Evolutionary conservation across 2,113 vertebrate species (phyloP).

Genomic region (Lophotis ruficrista): DNA sequence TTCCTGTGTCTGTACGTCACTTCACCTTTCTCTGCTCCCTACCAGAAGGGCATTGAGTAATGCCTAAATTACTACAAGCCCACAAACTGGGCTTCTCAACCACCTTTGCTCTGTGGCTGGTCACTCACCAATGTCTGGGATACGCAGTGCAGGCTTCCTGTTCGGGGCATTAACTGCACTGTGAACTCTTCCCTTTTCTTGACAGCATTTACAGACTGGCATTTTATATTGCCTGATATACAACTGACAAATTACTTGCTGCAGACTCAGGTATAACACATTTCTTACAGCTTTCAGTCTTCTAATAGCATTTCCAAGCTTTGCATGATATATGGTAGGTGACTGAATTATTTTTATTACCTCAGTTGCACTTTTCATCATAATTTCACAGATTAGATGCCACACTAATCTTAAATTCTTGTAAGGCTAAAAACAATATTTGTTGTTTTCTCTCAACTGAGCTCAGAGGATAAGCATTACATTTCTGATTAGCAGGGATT

Average conservation of each 20-base stretch:
- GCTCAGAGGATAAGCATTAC: background rate
- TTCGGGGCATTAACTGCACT: background rate
- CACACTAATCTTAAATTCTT: background rate
- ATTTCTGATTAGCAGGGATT: background rate
- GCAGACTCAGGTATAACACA: rapidly evolving
- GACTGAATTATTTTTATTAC: background rate
- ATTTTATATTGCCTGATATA: background rate
- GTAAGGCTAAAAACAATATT: background rate
- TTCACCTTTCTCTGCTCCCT: background rate
- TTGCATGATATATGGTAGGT: background rate
- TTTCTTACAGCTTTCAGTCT: background rate
- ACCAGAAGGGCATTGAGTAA: background rate
- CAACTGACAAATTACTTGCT: background rate
- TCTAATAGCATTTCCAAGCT: background rate
- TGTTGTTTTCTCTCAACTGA: background rate
- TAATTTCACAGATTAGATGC: background rate
- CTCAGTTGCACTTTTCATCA: background rate
- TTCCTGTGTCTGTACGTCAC: background rate
- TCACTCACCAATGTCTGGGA: background rate
- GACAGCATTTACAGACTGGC: background rate
- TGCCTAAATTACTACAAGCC: background rate
- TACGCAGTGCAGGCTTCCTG: background rate
- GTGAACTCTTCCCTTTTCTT: background rate
- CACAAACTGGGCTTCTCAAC: background rate
- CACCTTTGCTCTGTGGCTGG: background rate